These are phyloP conservation scores for Myotis daubentonii DNA, from an alignment of 2,797 vertebrate species.

Conservation along the genomic window DNA sequence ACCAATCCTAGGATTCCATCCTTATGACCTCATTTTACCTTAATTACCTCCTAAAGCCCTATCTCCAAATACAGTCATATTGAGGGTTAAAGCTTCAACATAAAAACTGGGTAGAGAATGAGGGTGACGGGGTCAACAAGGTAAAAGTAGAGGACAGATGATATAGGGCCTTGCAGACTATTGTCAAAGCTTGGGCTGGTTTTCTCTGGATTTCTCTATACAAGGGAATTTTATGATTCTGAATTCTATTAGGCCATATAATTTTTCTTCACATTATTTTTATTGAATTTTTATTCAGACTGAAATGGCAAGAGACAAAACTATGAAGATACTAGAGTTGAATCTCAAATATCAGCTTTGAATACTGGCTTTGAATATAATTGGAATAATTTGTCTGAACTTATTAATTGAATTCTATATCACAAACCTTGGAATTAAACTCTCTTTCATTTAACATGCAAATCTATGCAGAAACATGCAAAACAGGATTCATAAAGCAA, in stretches of 20 bases:
- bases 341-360: constrained; percentile 61
- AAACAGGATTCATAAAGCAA: constrained; percentile 66
- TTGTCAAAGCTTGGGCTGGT: not conserved
- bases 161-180: not conserved
- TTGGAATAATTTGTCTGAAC: constrained; percentile 72
- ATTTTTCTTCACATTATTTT: constrained; percentile 31
- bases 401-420: constrained; percentile 76
- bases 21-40: not conserved
- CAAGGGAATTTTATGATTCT: constrained; percentile 36
- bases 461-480: constrained; percentile 75
- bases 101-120: not conserved
- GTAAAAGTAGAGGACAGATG: not conserved
- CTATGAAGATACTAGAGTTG: constrained; percentile 49
- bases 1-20: not conserved
- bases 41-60: not conserved
- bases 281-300: constrained; percentile 27
- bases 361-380: constrained; percentile 74
- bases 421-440: constrained; percentile 70
- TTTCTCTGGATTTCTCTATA: constrained; percentile 10
- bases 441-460: constrained; percentile 68
- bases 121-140: not conserved
- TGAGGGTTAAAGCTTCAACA: not conserved
- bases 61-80: not conserved
- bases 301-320: constrained; percentile 64
- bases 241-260: not conserved